phyloP scores from a whole-genome alignment of 2,888 invertebrate genomes.

The Dioctria linearis region DNA sequence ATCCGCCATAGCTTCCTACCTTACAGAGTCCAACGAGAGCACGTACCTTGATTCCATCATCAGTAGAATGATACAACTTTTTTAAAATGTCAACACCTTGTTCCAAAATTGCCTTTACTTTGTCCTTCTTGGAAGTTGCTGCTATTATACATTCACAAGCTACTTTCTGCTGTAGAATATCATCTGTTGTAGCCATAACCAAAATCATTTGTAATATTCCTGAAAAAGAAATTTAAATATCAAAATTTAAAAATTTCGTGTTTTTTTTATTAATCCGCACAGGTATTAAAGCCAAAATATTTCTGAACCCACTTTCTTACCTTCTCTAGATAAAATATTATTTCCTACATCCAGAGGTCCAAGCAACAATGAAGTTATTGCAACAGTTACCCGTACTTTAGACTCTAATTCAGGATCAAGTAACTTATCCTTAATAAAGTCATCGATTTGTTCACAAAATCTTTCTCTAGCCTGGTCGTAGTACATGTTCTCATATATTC shows the following conservation, averaged over 20 bases:
- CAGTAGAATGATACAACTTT: conserved; percentile 88
- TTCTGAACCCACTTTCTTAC: conserved; percentile 68
- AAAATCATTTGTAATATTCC: conserved; percentile 94
- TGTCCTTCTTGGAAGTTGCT: conserved; percentile 97
- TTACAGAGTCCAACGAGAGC: conserved; percentile 96
- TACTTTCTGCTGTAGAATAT: conserved; percentile 89
- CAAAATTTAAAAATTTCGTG: not conserved
- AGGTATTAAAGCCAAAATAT: not conserved
- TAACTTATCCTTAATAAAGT: conserved; percentile 88
- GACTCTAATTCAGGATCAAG: conserved; percentile 90
- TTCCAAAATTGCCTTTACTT: conserved; percentile 89
- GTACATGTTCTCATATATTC: conserved; percentile 96
- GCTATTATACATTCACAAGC: conserved; percentile 98
- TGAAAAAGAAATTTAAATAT: conserved; percentile 51
- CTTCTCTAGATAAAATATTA: conserved; percentile 84
- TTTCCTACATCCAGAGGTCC: conserved; percentile 97
- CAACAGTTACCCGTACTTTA: conserved; percentile 88
- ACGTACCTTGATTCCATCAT: conserved; percentile 91
- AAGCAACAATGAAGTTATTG: conserved; percentile 89
- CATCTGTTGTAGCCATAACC: conserved; percentile 96
- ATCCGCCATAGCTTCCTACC: conserved; percentile 94
- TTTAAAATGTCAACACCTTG: conserved; percentile 96
- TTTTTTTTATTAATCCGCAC: not conserved
- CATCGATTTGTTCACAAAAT: conserved; percentile 85
- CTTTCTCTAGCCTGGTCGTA: conserved; percentile 86